Evolutionary conservation across 2,888 invertebrate genomes (phyloP).

Genomic region (Cacoxenus indagator): DNA sequence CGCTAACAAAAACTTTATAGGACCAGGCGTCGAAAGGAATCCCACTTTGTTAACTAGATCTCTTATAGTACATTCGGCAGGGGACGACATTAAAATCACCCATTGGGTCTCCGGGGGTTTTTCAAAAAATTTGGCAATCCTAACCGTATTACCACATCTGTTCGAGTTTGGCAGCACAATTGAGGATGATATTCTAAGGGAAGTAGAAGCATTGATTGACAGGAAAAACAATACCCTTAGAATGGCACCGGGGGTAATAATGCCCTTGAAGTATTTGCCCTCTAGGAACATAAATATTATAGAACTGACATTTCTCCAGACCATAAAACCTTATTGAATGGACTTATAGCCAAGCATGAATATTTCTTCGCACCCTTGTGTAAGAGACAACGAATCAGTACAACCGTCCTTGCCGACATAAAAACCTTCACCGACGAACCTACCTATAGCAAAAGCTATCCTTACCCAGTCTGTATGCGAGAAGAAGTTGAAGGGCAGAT

Average conservation of each 20-base stretch:
- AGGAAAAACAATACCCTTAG: background rate
- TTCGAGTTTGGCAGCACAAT: background rate
- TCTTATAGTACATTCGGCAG: background rate
- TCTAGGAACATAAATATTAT: background rate
- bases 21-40: background rate
- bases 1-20: background rate
- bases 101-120: too few species aligned
- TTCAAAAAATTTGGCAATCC: background rate
- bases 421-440: too few species aligned
- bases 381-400: too few species aligned
- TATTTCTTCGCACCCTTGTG: too few species aligned
- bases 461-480: slow-evolving; percentile 60
- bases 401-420: too few species aligned
- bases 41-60: background rate
- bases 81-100: too few species aligned
- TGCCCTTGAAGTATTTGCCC: background rate
- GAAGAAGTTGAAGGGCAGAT: slow-evolving; percentile 61
- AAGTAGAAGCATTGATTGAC: background rate
- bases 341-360: too few species aligned
- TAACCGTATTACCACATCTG: background rate
- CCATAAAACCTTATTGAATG: too few species aligned
- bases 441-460: slow-evolving; percentile 57
- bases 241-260: background rate
- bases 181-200: background rate
- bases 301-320: background rate